Evolutionary conservation across 2,797 vertebrate species (phyloP).

Genomic region (Ceryle rudis): DNA sequence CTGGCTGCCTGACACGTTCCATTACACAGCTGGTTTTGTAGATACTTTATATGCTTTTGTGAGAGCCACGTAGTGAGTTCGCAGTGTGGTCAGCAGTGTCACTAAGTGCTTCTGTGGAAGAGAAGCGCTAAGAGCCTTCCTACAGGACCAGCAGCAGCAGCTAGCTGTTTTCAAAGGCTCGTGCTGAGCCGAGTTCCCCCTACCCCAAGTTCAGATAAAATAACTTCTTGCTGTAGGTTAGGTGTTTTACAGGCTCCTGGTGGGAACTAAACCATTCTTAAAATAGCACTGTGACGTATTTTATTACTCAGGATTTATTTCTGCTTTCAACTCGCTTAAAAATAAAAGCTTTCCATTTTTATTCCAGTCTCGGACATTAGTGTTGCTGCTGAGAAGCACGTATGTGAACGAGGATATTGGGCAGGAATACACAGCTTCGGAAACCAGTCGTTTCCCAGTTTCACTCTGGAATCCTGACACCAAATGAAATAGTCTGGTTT

Average conservation of each 20-base stretch:
- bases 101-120: background rate
- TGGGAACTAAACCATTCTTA: background rate
- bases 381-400: background rate
- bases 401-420: background rate
- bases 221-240: background rate
- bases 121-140: background rate
- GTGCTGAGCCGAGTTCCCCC: background rate
- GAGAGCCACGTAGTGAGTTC: background rate
- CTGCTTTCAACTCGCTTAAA: background rate
- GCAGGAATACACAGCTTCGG: background rate
- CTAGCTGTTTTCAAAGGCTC: background rate
- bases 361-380: background rate
- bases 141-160: background rate
- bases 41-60: background rate
- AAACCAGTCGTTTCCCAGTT: background rate
- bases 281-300: background rate
- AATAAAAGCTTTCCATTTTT: slow-evolving; percentile 20
- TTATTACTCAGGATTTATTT: background rate
- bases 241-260: background rate
- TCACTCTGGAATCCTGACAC: background rate
- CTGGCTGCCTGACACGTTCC: background rate
- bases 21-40: background rate
- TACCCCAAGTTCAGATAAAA: background rate
- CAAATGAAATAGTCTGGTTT: background rate
- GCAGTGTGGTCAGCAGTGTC: background rate